phyloP scores from a whole-genome alignment of 1,140 invertebrate species.

The Tetraneura akinire region DNA sequence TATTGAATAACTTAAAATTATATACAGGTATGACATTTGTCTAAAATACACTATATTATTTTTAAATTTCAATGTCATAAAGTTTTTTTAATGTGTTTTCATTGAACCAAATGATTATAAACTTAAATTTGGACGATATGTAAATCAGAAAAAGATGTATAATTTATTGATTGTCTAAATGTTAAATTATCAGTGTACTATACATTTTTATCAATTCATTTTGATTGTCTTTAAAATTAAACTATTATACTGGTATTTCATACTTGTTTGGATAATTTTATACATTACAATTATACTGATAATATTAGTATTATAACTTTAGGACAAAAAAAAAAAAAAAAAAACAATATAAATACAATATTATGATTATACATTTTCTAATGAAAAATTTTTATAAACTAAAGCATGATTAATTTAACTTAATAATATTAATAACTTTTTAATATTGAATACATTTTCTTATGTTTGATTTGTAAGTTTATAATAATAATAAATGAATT shows the following conservation, averaged over 20 bases:
- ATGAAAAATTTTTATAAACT: no score
- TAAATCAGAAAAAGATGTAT: background rate
- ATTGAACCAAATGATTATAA: background rate
- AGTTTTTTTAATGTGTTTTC: background rate
- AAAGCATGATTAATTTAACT: no score
- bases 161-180: slow-evolving; percentile 4
- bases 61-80: background rate
- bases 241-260: background rate
- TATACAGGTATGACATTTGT: background rate
- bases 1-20: background rate
- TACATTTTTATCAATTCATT: background rate
- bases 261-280: no score
- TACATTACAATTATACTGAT: no score
- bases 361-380: no score
- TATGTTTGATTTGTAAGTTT: background rate
- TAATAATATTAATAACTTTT: no score
- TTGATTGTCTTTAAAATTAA: background rate
- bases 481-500: background rate
- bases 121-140: slow-evolving; percentile 6
- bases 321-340: no score
- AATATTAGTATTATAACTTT: no score
- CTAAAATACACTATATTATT: background rate
- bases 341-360: no score
- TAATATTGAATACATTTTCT: background rate
- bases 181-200: background rate